Evolutionary conservation across 2,797 vertebrate genomes (phyloP).

Genomic region (Syngnathus acus): DNA sequence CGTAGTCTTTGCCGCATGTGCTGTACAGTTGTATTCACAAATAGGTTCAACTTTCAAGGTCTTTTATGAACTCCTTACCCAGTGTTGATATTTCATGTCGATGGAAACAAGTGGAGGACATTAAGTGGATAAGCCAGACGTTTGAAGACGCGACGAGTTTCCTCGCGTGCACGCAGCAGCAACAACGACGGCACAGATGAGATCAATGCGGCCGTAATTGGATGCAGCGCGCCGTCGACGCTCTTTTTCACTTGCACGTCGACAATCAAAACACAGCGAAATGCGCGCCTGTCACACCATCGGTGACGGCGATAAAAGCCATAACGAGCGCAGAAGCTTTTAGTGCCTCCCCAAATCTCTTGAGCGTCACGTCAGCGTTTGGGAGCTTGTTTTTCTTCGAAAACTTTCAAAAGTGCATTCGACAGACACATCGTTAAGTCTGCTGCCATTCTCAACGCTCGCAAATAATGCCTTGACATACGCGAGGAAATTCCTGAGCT

Average conservation of each 20-base stretch:
- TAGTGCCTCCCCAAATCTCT: neutral
- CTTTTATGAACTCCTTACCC: constrained; percentile 15
- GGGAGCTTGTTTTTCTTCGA: neutral
- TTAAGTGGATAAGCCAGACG: constrained; percentile 28
- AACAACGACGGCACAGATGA: constrained; percentile 14
- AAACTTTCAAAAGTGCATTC: neutral
- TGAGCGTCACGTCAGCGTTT: neutral
- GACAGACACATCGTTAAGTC: neutral
- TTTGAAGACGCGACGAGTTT: constrained; percentile 1
- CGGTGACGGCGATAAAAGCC: no score
- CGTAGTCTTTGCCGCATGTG: neutral
- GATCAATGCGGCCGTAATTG: constrained; percentile 22
- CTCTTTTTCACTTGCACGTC: constrained; percentile 11
- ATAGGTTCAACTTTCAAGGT: neutral
- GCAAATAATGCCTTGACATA: neutral
- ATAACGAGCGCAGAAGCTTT: neutral
- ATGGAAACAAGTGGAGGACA: constrained; percentile 26
- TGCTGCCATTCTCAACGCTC: neutral
- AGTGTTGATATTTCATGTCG: constrained; percentile 1
- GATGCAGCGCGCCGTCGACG: constrained; percentile 17
- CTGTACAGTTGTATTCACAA: neutral
- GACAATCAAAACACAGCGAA: constrained; percentile 9
- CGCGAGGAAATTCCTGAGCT: neutral
- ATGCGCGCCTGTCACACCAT: neutral
- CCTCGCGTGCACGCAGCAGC: constrained; percentile 3